phyloP scores from a whole-genome alignment of 2,888 invertebrate species.

The Seladonia tumulorum region DNA sequence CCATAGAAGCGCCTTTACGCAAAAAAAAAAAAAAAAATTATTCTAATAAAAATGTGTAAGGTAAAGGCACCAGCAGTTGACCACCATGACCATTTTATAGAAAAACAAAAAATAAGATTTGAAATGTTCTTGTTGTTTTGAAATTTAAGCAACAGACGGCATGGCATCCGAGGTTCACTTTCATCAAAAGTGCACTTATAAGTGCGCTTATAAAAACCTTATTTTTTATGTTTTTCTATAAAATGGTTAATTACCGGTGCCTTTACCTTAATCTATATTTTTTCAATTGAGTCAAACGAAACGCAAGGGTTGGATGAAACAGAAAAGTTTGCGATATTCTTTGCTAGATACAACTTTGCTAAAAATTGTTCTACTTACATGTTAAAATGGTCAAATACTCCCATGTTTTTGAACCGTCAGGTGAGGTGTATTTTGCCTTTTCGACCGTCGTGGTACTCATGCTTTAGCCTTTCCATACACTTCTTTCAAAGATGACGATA shows the following conservation, averaged over 20 bases:
- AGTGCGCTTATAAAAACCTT: too few relatives aligned
- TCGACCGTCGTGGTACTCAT: slow-evolving; percentile 45
- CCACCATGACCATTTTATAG: too few relatives aligned
- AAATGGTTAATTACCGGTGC: too few relatives aligned
- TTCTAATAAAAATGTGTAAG: not conserved
- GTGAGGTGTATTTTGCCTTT: slow-evolving; percentile 69
- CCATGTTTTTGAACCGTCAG: slow-evolving; percentile 73
- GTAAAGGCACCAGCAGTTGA: too few relatives aligned
- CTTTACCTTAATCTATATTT: too few relatives aligned
- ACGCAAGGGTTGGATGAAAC: not conserved
- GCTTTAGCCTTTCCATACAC: not conserved
- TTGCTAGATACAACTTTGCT: too few relatives aligned
- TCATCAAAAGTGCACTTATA: too few relatives aligned
- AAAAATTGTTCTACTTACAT: slow-evolving; percentile 63
- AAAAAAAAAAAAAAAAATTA: not conserved
- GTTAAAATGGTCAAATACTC: slow-evolving; percentile 70
- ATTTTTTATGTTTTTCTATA: too few relatives aligned
- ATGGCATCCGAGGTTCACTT: too few relatives aligned
- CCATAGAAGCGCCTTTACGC: slow-evolving; percentile 43
- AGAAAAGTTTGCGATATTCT: not conserved
- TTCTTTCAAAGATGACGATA: not conserved
- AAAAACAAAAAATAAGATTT: too few relatives aligned
- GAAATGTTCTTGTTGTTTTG: too few relatives aligned
- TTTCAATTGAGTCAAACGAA: not conserved
- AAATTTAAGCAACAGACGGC: too few relatives aligned